phyloP scores from a whole-genome alignment of 2,888 invertebrate genomes.

The Chymomyza caudatula region DNA sequence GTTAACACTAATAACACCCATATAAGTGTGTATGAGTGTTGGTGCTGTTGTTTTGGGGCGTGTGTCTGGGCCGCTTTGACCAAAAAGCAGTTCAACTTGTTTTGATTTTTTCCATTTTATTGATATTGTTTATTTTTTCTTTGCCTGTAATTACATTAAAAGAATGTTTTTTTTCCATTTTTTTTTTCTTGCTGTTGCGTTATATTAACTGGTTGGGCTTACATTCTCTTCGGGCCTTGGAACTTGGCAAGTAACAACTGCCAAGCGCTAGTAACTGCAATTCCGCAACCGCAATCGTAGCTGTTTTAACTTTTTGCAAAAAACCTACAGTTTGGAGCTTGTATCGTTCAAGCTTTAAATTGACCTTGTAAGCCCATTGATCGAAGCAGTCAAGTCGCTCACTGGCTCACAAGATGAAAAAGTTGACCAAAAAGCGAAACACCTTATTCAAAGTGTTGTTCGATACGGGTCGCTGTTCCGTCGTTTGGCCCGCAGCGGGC shows the following conservation, averaged over 20 bases:
- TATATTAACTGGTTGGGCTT: conserved; percentile 32
- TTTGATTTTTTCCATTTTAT: conserved; percentile 24
- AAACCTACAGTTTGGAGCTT: conserved; percentile 19
- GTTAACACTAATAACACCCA: neutral
- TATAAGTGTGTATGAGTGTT: neutral
- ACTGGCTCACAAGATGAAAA: conserved; percentile 48
- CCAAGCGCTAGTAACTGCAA: neutral
- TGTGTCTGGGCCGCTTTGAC: conserved; percentile 1
- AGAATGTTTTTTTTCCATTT: conserved; percentile 19
- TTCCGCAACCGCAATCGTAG: neutral
- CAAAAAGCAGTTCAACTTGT: conserved; percentile 64
- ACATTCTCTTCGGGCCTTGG: conserved; percentile 66
- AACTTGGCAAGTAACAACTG: neutral
- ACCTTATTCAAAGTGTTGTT: conserved; percentile 62
- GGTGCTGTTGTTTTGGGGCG: neutral
- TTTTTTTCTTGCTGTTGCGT: conserved; percentile 10
- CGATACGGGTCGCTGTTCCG: conserved; percentile 32
- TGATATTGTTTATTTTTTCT: conserved; percentile 12
- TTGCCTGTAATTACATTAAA: conserved; percentile 37
- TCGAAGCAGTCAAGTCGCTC: neutral
- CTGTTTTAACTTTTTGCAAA: too few relatives aligned
- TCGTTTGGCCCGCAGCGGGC: conserved; percentile 14
- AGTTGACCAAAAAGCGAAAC: conserved; percentile 58
- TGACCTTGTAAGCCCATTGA: conserved; percentile 5
- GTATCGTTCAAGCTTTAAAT: neutral